Percentiles rank a stretch among this genome's conserved stretches.
phyloP scores from a whole-genome alignment of 1,140 invertebrate species.

The Drosophila triauraria region DNA sequence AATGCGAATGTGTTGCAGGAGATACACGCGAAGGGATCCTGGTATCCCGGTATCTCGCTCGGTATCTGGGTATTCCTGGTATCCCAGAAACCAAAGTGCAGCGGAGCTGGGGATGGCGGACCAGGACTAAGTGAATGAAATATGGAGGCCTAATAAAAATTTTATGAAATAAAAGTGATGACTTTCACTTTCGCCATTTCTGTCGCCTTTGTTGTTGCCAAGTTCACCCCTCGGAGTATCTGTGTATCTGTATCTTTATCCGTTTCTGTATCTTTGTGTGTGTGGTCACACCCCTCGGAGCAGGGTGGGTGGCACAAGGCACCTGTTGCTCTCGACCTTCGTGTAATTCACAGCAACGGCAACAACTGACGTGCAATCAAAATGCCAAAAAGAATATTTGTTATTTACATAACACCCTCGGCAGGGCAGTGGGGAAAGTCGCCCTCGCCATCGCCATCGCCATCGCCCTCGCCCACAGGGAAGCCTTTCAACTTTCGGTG shows the following conservation, averaged over 20 bases:
- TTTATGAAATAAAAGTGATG: constrained; percentile 83
- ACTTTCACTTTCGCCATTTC: constrained; percentile 72
- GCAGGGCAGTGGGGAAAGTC: background rate
- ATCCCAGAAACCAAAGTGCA: background rate
- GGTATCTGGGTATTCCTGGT: background rate
- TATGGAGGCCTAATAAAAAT: constrained; percentile 80
- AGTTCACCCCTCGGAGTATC: background rate
- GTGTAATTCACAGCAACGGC: constrained; percentile 37
- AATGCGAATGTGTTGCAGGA: constrained; percentile 42
- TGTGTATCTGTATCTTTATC: constrained; percentile 1
- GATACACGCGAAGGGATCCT: constrained; percentile 9
- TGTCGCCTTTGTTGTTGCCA: constrained; percentile 20
- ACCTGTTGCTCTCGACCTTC: constrained; percentile 54
- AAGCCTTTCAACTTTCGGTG: constrained; percentile 21
- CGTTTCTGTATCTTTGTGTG: constrained; percentile 13
- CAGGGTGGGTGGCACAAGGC: background rate
- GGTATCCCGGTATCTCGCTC: too few species aligned
- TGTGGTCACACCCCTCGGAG: constrained; percentile 11
- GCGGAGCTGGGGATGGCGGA: background rate
- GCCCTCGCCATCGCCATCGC: too few species aligned
- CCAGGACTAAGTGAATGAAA: constrained; percentile 76
- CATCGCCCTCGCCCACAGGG: background rate
- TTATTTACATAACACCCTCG: constrained; percentile 45
- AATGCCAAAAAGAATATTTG: constrained; percentile 55
- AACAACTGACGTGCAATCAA: constrained; percentile 58